A percentile compares a stretch with the other conserved stretches of the same genome.
phyloP scores from a whole-genome alignment of 2,797 vertebrate genomes.

The Sandelia bainsii region DNA sequence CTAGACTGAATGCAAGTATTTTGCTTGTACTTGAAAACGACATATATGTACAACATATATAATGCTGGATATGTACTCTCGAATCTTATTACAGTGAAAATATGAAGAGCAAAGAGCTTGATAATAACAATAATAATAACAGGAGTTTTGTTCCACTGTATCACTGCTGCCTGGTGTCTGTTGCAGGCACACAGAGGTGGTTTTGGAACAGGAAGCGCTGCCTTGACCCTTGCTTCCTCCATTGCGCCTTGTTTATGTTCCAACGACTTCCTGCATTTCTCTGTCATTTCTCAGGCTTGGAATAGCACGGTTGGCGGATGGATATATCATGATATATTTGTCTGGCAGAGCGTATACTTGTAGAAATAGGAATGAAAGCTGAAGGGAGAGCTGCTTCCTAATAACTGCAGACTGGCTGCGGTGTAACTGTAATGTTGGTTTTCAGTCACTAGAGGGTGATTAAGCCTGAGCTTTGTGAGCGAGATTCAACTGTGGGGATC shows the following conservation, averaged over 20 bases:
- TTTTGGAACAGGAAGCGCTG: conserved; percentile 84
- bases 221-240: conserved; percentile 84
- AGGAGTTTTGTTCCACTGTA: conserved; percentile 16
- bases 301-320: conserved; percentile 57
- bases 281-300: conserved; percentile 75
- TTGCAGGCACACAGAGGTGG: conserved; percentile 52
- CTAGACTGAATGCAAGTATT: neutral
- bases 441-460: conserved; percentile 79
- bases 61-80: neutral
- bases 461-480: conserved; percentile 69
- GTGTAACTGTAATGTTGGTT: conserved; percentile 48
- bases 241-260: conserved; percentile 83
- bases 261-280: conserved; percentile 85
- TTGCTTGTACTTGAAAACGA: neutral
- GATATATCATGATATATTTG: conserved; percentile 66
- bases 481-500: conserved; percentile 21
- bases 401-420: conserved; percentile 15
- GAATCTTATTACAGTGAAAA: neutral
- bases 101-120: neutral
- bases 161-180: conserved; percentile 33
- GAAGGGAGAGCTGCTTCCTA: conserved; percentile 35
- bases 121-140: conserved; percentile 7
- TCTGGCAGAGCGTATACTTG: conserved; percentile 38
- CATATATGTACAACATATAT: neutral
- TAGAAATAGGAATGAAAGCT: conserved; percentile 31